phyloP scores from a whole-genome alignment of 92 coral and sea anemone species.

The Phymanthus crucifer region DNA sequence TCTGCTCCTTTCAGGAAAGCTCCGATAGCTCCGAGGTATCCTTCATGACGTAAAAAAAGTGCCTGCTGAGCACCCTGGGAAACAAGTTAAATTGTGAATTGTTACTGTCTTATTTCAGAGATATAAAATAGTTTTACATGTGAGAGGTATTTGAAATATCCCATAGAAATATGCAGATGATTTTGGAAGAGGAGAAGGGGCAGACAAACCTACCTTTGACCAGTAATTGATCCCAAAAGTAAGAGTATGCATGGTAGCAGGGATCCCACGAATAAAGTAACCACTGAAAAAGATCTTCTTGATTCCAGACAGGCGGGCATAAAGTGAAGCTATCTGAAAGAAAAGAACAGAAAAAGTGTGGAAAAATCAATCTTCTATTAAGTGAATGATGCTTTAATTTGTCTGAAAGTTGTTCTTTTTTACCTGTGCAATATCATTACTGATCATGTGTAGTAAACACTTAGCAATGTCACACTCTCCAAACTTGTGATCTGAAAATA shows the following conservation, averaged over 20 bases:
- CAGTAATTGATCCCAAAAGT: conserved; percentile 92
- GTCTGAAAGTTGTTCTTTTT: not conserved
- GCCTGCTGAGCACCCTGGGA: conserved; percentile 88
- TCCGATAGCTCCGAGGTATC: conserved; percentile 97
- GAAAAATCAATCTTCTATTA: not conserved
- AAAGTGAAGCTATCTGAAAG: conserved; percentile 84
- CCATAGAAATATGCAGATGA: no score
- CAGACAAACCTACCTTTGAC: conserved; percentile 75
- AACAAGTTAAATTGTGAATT: not conserved
- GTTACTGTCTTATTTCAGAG: not conserved
- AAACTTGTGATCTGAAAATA: conserved; percentile 49
- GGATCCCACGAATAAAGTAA: conserved; percentile 92
- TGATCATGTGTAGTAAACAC: conserved; percentile 88
- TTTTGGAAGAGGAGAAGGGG: not conserved
- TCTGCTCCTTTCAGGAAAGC: conserved; percentile 95
- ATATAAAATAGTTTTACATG: no score
- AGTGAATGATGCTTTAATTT: not conserved
- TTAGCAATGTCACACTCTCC: conserved; percentile 87
- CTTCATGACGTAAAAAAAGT: conserved; percentile 92
- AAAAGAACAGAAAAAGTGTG: not conserved
- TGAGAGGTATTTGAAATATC: no score
- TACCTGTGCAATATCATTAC: conserved; percentile 98
- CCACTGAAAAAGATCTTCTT: conserved; percentile 91
- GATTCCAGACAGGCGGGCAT: conserved; percentile 78
- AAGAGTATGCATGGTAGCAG: conserved; percentile 89